phyloP scores from a whole-genome alignment of 2,113 vertebrate genomes.

The Neogale vison region DNA sequence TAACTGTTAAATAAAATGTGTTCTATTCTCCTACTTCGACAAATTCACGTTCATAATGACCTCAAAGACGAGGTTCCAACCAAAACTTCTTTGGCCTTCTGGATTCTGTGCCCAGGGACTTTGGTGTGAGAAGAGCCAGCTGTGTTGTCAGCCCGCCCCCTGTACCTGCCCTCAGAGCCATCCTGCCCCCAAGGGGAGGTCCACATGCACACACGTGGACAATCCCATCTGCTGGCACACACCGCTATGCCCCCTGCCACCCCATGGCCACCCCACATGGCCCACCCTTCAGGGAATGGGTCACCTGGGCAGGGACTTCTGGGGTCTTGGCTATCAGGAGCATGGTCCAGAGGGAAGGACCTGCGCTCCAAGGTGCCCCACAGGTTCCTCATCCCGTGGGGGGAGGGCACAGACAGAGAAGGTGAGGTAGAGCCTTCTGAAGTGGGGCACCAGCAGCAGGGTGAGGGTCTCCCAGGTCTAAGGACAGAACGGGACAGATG shows the following conservation, averaged over 20 bases:
- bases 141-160: neutral
- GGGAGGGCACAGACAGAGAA: neutral
- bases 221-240: neutral
- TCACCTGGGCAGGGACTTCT: neutral
- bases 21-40: slow-evolving; percentile 61
- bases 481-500: neutral
- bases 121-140: neutral
- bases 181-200: neutral
- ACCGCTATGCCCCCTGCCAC: neutral
- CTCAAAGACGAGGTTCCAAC: neutral
- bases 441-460: neutral
- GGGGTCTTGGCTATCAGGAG: neutral
- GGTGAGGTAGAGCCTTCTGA: neutral
- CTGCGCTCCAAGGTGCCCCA: neutral
- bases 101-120: rapidly evolving
- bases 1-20: slow-evolving; percentile 64
- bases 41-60: neutral
- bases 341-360: neutral
- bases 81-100: neutral
- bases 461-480: neutral
- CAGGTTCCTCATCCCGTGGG: neutral
- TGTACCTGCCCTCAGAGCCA: neutral
- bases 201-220: neutral
- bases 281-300: neutral
- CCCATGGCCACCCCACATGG: no score